These are phyloP conservation scores for Herpetotheres cachinnans DNA, from an alignment of 2,113 vertebrate species.

Conservation along the genomic window DNA sequence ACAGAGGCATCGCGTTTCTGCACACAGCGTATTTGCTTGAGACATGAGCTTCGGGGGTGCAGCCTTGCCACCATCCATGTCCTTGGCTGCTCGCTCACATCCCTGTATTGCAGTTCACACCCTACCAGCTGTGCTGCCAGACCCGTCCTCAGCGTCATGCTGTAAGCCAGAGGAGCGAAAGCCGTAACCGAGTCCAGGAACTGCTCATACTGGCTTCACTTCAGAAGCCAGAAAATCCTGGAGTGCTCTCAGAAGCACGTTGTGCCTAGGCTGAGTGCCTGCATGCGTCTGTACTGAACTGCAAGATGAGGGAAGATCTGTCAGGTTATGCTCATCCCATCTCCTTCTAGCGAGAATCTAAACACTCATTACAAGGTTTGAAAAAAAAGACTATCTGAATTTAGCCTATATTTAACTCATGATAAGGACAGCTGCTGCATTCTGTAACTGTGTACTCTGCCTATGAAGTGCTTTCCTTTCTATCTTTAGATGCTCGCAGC, in stretches of 20 bases:
- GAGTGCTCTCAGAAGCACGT: background rate
- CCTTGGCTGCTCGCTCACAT: background rate
- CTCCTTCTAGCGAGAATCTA: background rate
- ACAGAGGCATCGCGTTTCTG: background rate
- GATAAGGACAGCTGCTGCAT: background rate
- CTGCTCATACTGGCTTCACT: background rate
- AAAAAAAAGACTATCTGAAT: background rate
- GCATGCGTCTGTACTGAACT: background rate
- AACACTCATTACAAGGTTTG: background rate
- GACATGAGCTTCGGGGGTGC: background rate
- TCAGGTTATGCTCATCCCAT: background rate
- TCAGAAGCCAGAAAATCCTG: background rate
- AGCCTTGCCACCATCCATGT: background rate
- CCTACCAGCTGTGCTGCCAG: background rate
- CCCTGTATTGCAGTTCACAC: background rate
- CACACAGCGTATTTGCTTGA: background rate
- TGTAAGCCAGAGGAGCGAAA: background rate
- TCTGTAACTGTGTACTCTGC: background rate
- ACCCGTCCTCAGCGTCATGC: background rate
- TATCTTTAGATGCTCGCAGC: slow-evolving; percentile 25
- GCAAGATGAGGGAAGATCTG: background rate
- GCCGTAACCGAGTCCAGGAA: background rate
- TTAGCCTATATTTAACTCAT: slow-evolving; percentile 35
- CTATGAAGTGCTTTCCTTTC: background rate
- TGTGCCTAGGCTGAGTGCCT: background rate